Percentiles rank a stretch among this genome's conserved stretches.
Evolutionary conservation across 2,888 invertebrate genomes (phyloP).

Genomic region (Metalampra italica): DNA sequence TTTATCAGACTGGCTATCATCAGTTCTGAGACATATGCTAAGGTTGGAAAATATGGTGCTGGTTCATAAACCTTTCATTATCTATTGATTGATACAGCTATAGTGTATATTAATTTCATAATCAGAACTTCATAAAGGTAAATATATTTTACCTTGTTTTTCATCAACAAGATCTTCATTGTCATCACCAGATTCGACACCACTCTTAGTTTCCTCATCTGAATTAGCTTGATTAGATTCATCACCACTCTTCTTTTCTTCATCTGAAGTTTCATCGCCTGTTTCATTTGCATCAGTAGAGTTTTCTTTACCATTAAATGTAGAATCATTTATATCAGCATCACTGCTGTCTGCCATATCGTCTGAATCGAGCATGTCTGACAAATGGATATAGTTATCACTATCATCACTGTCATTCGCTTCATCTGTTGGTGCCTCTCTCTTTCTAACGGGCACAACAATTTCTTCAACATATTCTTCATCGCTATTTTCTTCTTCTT

Average conservation of each 20-base stretch:
- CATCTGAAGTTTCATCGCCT: slow-evolving; percentile 14
- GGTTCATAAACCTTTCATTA: no score
- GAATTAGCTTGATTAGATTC: slow-evolving; percentile 12
- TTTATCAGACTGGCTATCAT: no score
- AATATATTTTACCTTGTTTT: slow-evolving; percentile 2
- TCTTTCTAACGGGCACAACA: slow-evolving; percentile 54
- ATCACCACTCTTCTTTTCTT: slow-evolving; percentile 11
- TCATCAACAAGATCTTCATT: slow-evolving; percentile 12
- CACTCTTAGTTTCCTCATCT: slow-evolving; percentile 7
- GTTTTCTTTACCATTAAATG: slow-evolving; percentile 19
- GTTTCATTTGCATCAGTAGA: slow-evolving; percentile 18
- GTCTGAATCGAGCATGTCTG: slow-evolving; percentile 60
- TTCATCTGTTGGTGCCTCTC: slow-evolving; percentile 45
- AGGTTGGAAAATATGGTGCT: no score
- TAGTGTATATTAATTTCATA: no score
- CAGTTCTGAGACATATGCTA: no score
- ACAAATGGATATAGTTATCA: slow-evolving; percentile 56
- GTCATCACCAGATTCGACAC: slow-evolving; percentile 10
- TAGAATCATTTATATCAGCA: slow-evolving; percentile 18
- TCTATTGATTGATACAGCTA: no score
- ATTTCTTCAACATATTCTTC: slow-evolving; percentile 57
- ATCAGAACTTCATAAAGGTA: no score
- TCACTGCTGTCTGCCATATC: slow-evolving; percentile 46
- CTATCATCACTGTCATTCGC: slow-evolving; percentile 57
- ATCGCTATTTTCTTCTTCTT: slow-evolving; percentile 6